Percentiles rank a stretch among this genome's conserved stretches.
These are phyloP conservation scores for Gobio occitaniae DNA, from an alignment of 2,797 vertebrate genomes.

Conservation along the genomic window DNA sequence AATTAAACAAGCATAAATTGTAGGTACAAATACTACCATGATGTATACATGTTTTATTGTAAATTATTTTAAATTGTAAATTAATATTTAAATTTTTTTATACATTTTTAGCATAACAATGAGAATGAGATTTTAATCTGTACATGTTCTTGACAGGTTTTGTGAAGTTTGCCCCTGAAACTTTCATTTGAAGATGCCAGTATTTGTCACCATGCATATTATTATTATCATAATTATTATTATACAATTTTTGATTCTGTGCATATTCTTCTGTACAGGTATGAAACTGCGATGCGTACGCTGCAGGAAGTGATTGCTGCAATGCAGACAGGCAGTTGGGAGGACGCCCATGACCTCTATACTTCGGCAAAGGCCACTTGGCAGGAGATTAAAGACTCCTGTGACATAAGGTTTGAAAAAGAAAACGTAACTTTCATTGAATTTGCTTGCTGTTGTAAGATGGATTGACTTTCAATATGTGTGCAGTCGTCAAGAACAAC, in stretches of 20 bases:
- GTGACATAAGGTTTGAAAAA: conserved; percentile 82
- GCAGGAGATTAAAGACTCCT: conserved; percentile 76
- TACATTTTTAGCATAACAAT: neutral
- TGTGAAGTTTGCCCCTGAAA: neutral
- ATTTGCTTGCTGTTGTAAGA: conserved; percentile 1
- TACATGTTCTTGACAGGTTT: neutral
- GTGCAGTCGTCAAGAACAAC: conserved; percentile 79
- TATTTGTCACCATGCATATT: neutral
- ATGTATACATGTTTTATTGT: neutral
- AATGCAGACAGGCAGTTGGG: conserved; percentile 88
- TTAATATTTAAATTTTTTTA: neutral
- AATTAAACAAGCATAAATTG: neutral
- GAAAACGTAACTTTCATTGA: neutral
- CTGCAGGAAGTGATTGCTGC: conserved; percentile 84
- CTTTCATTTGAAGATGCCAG: neutral
- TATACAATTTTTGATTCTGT: neutral
- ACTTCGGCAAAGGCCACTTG: conserved; percentile 80
- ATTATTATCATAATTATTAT: neutral
- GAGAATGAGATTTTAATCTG: too few species aligned
- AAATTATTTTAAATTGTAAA: too few species aligned
- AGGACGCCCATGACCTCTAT: conserved; percentile 84
- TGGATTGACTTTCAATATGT: conserved; percentile 35
- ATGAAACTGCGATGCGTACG: conserved; percentile 82
- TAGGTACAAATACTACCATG: neutral
- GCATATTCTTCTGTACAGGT: conserved; percentile 72